Base-by-base conservation (phyloP, 2,888 invertebrate species). In the Heterodera filipjevi region DNA sequence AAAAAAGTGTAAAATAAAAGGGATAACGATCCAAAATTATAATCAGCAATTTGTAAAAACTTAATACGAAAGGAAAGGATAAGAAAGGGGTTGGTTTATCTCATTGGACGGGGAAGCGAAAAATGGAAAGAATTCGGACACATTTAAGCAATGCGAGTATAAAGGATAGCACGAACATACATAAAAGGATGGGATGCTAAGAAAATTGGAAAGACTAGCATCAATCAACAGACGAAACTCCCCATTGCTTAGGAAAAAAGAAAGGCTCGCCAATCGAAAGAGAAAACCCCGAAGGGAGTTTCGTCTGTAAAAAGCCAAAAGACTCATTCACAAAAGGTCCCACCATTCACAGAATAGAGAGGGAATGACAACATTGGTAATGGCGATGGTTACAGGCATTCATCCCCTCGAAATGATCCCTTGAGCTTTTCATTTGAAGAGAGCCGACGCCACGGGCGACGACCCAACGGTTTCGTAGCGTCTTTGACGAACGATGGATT, bases 201-300 rank as follows among this genome's bases (percentile, higher is more conserved):
- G 27, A 59, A 59, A 27, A 27, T 59, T 19, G 59, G 59, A 27
- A 10, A 27, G 59, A 59, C 59, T 59, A 59, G 59, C 59, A 59
- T 59, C 59, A 59, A 59, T 59, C 59, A 59, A 22, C 59, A 59
- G 59, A 59, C 59, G 59, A 59, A 59, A 59, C 19, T 27, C 59
- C 59, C 59, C 59, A 59, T 27, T 14, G 49, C 49, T 49, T 14
- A 49, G 19, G 16, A 49, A 19, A 49, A 49, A 49, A 49, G 3
- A 3, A 49, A 19, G 3, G 16, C 49, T 14, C 49, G n/a, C 49
- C 49, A 49, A 16, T 14, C 19, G 16, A 49, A 49, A 49, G 49
- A 49, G 44, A 10, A 59, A 59, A n/a, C 59, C 59, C 59, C n/a
- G 59, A 27, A 27, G 59, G 59, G 59, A 49, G 16, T 59, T 59